Evolutionary conservation across 2,888 invertebrate genomes (phyloP).

Genomic region (Nematopogon swammerdamellus): DNA sequence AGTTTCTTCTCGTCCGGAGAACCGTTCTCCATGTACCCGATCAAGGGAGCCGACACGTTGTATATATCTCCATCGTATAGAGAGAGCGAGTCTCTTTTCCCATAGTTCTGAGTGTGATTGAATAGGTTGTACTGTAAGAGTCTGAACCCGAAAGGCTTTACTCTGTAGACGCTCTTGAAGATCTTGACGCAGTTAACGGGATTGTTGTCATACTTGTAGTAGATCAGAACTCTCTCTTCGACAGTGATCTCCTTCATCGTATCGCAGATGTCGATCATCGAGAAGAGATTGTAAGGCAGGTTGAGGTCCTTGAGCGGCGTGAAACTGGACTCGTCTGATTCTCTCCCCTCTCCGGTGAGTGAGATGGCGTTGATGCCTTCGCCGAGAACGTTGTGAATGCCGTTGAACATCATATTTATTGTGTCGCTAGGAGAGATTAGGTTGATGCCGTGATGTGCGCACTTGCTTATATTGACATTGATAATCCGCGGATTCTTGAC

Average conservation of each 20-base stretch:
- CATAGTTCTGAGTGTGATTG: constrained; percentile 78
- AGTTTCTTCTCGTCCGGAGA: constrained; percentile 70
- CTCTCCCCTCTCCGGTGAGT: constrained; percentile 88
- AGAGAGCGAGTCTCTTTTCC: constrained; percentile 78
- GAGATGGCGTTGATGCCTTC: constrained; percentile 88
- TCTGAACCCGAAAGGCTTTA: constrained; percentile 87
- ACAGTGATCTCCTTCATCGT: constrained; percentile 88
- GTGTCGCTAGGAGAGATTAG: constrained; percentile 85
- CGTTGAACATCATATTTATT: constrained; percentile 71
- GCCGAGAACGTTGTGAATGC: constrained; percentile 78
- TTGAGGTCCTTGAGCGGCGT: constrained; percentile 76
- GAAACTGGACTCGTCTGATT: constrained; percentile 85
- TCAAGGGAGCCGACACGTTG: constrained; percentile 70
- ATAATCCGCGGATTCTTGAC: constrained; percentile 80
- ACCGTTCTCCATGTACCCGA: constrained; percentile 71
- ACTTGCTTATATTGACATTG: constrained; percentile 77
- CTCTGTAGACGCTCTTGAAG: constrained; percentile 80
- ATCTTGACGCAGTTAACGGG: constrained; percentile 98
- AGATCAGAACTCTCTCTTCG: constrained; percentile 86
- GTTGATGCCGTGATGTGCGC: constrained; percentile 90
- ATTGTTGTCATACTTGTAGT: constrained; percentile 95
- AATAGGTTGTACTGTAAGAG: constrained; percentile 90
- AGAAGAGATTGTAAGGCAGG: constrained; percentile 89
- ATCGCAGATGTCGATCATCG: constrained; percentile 95
- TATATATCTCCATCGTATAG: constrained; percentile 93